Percentiles rank a stretch among this genome's conserved stretches.
Evolutionary conservation across 2,888 invertebrate species (phyloP).

Genomic region (Xylota sylvarum): DNA sequence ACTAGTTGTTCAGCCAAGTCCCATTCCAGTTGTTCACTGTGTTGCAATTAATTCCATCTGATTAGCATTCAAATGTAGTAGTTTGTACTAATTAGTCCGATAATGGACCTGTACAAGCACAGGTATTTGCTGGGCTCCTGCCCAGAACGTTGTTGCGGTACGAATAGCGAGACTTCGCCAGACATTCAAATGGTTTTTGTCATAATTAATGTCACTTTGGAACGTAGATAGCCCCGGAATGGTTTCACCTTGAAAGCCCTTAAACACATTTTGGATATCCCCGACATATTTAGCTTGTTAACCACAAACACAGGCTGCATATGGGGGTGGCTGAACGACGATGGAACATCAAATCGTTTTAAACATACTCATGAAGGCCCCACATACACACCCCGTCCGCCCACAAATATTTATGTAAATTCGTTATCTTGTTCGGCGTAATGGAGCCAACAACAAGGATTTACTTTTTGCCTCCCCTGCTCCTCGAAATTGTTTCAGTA

Average conservation of each 20-base stretch:
- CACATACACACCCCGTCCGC: not conserved
- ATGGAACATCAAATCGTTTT: constrained; percentile 15
- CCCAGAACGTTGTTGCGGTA: constrained; percentile 31
- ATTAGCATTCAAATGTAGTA: constrained; percentile 44
- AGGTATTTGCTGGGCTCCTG: constrained; percentile 15
- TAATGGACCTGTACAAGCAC: constrained; percentile 17
- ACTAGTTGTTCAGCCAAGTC: not conserved
- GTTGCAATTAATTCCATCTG: constrained; percentile 53
- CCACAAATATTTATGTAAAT: constrained; percentile 57
- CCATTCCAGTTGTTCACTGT: not conserved
- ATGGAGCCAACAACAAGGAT: constrained; percentile 63
- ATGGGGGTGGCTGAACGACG: not conserved
- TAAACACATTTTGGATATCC: constrained; percentile 36
- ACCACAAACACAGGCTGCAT: not conserved
- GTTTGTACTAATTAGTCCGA: constrained; percentile 58
- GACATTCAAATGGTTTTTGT: constrained; percentile 49
- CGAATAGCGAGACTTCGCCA: constrained; percentile 9
- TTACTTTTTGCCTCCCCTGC: constrained; percentile 51
- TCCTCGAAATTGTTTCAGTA: constrained; percentile 11
- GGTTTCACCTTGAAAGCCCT: constrained; percentile 25
- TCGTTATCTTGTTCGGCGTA: constrained; percentile 57
- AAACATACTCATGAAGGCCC: constrained; percentile 7
- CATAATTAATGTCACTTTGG: constrained; percentile 47
- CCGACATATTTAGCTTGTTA: constrained; percentile 19
- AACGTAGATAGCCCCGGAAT: not conserved